Evolutionary conservation across 1,140 invertebrate species (phyloP), one percentile per base, ranked within the genome.

Genomic region (Hermatobates lingyangjiaoensis): DNA sequence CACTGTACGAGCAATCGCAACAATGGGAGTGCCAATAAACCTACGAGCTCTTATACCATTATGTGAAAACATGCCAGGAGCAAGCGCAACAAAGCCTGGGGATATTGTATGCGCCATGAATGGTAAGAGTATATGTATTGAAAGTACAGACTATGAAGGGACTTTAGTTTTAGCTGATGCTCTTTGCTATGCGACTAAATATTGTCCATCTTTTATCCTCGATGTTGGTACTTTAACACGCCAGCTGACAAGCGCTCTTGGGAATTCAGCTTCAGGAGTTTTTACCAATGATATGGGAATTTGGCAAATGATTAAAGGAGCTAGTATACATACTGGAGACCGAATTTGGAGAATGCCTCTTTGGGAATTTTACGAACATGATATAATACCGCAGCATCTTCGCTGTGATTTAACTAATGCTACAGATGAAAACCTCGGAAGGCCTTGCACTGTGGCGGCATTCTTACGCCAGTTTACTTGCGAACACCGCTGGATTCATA

Each of bases 101-200:
- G 77, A 80, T 65, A 74, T 80, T 12, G 71, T 80, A 10, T 70
- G 63, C 21, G 72, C 76, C 20, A 71, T 72, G 66, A 80, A 76
- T 64, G 76, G 75, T 12, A 79, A 79, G 63, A 73, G 70, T 27
- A 77, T 80, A 50, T 71, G 77, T 50, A 65, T 80, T 50, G 72
- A 78, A 56, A 75, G 76, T 52, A 79, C 78, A 15, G 76, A 80
- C 66, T 75, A 74, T 23, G 79, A 79, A 56, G 79, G 79, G 5
- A 61, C 76, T 44, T 60, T 81, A n/a, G 69, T 78, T 49, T 59
- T 81, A 25, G 75, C 75, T 45, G 79, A 81, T 65, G 76, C 75
- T 26, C 60, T 80, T 1, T 70, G 67, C 52, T 80, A 79, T 61
- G 74, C 76, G 21, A 66, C 74, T 50, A 66, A 68, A 54, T 76